Base-by-base conservation (phyloP, 1,140 invertebrate species). In the Eurosta solidaginis region DNA sequence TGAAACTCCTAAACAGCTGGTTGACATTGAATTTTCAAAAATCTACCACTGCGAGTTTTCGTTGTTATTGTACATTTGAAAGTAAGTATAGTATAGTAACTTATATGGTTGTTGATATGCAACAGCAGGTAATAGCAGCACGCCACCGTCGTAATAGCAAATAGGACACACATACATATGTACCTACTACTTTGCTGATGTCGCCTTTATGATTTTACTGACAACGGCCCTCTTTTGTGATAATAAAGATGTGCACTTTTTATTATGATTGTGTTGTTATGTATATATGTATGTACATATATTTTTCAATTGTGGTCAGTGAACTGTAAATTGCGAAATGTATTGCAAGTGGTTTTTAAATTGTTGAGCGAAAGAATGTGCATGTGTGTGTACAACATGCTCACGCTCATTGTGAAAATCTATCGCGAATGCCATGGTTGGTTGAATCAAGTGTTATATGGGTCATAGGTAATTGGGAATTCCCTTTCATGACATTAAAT, bases 261-360 rank as follows among this genome's bases (percentile, higher is more conserved):
- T 59, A 59, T 36, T 17, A 59, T 59, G 9, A 47, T 47, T 59
- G 27, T 59, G 54, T 59, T 10, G 2, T 20, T 54, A 25, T 29
- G 20, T 52, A 25, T 22, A 25, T 52, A 7, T 52, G n/a, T 10
- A 10, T 27, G 54, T 36, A 29, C 33, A 9, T 20, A 33, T 20
- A 68, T 68, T 40, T n/a, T n/a, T n/a, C n/a, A n/a, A 20, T 40
- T 36, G 59, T 68, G 59, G 59, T 68, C 59, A 68, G 2, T 68
- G 59, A 68, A 68, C 59, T 68, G 59, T 6, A 5, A 40, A 68
- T 33, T 33, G n/a, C 59, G 40, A 68, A 68, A n/a, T 68, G 59
- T 68, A 33, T 6, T 22, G n/a, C 33, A 68, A 68, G 59, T 33
- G 27, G 27, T n/a, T 2, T 68, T 6, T 9, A 68, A 42, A 68